Percentiles rank a stretch among this genome's conserved stretches.
These are phyloP conservation scores for Callimorpha dominula DNA, from an alignment of 2,888 invertebrate genomes.

Conservation along the genomic window DNA sequence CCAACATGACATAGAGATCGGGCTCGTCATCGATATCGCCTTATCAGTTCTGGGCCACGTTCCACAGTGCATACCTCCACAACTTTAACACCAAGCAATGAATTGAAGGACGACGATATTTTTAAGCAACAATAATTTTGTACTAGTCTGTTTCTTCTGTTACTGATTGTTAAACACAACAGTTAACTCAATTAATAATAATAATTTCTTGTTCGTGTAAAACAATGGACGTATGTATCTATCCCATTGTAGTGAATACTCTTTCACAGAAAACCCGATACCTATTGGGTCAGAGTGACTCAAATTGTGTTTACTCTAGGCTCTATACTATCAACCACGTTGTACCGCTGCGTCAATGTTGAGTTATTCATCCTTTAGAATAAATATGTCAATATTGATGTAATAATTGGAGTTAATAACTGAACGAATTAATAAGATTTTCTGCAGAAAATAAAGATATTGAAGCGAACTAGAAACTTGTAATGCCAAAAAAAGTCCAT, in stretches of 20 bases:
- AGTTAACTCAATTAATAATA: slow-evolving; percentile 11
- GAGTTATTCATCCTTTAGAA: slow-evolving; percentile 57
- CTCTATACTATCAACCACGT: slow-evolving; percentile 38
- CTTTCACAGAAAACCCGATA: slow-evolving; percentile 49
- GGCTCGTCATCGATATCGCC: no score
- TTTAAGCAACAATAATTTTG: not conserved
- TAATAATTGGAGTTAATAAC: slow-evolving; percentile 14
- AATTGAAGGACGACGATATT: no score
- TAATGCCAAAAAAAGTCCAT: not conserved
- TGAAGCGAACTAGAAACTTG: not conserved
- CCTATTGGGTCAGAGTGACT: slow-evolving; percentile 65
- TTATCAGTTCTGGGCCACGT: no score
- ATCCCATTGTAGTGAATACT: slow-evolving; percentile 48
- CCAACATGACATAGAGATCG: no score
- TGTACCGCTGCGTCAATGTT: slow-evolving; percentile 48
- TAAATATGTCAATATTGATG: slow-evolving; percentile 75
- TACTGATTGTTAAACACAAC: not conserved
- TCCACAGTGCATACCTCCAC: no score
- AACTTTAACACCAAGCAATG: no score
- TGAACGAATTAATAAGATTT: not conserved
- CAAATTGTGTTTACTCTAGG: slow-evolving; percentile 62
- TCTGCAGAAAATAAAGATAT: not conserved
- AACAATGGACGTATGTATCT: slow-evolving; percentile 40
- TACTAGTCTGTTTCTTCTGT: not conserved
- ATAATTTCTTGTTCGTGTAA: slow-evolving; percentile 29